phyloP scores from a whole-genome alignment of 2,113 vertebrate species.

The Forbesichthys papilliferus region DNA sequence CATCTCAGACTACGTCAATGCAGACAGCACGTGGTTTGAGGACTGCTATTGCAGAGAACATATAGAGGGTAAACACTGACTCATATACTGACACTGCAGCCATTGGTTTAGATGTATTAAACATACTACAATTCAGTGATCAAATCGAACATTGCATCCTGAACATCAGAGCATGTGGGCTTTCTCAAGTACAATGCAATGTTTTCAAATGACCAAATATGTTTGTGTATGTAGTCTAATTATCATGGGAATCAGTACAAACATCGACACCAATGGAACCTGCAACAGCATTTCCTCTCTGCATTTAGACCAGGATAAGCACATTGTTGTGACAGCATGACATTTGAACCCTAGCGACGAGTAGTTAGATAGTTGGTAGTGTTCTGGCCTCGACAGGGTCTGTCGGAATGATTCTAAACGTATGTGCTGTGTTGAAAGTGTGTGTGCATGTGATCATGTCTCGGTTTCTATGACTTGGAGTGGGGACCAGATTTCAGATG shows the following conservation, averaged over 20 bases:
- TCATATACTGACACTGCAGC: neutral
- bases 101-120: neutral
- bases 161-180: no score
- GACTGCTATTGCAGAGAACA: slow-evolving; percentile 16
- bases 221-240: no score
- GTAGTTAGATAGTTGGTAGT: slow-evolving; percentile 41
- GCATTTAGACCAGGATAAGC: slow-evolving; percentile 50
- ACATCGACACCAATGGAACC: slow-evolving; percentile 25
- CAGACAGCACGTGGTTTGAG: neutral
- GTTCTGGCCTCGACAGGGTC: slow-evolving; percentile 52
- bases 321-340: slow-evolving; percentile 61
- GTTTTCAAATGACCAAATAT: no score
- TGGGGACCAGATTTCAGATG: slow-evolving; percentile 58
- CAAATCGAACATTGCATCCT: no score
- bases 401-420: slow-evolving; percentile 57
- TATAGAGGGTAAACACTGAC: slow-evolving; percentile 19
- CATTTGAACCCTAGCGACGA: slow-evolving; percentile 64
- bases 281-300: slow-evolving; percentile 24
- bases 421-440: slow-evolving; percentile 40
- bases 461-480: slow-evolving; percentile 37
- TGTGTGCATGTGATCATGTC: slow-evolving; percentile 48
- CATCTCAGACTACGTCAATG: slow-evolving; percentile 19
- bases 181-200: no score
- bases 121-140: no score
- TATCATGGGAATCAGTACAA: no score